Evolutionary conservation across 1,140 invertebrate species (phyloP).

Genomic region (Hetaerina americana): DNA sequence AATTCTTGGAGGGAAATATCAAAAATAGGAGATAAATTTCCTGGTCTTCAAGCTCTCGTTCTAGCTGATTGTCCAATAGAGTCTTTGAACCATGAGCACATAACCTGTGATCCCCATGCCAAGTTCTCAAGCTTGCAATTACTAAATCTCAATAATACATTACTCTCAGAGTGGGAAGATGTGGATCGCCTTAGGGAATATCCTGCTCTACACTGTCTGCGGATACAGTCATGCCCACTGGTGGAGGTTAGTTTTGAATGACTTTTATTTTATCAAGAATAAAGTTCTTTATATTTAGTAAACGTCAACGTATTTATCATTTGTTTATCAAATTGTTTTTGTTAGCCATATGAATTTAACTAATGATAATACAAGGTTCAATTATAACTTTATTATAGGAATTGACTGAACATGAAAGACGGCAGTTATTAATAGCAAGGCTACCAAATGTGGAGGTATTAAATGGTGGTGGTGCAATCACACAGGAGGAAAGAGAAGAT

Average conservation of each 20-base stretch:
- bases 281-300: constrained; percentile 4
- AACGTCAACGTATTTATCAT: constrained; percentile 8
- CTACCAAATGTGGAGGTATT: constrained; percentile 71
- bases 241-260: constrained; percentile 41
- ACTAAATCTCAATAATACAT: constrained; percentile 73
- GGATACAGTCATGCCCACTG: constrained; percentile 48
- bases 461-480: constrained; percentile 77
- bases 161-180: constrained; percentile 72
- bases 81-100: constrained; percentile 30
- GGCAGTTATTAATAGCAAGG: constrained; percentile 72
- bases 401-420: constrained; percentile 73
- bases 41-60: constrained; percentile 66
- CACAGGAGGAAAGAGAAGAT: constrained; percentile 70
- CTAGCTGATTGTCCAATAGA: constrained; percentile 72
- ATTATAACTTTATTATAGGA: constrained; percentile 55
- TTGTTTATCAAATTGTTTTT: neutral
- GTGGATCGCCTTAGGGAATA: constrained; percentile 71
- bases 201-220: constrained; percentile 63
- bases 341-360: neutral
- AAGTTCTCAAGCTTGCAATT: constrained; percentile 54
- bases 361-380: constrained; percentile 25
- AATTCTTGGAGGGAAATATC: constrained; percentile 66
- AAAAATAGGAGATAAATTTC: constrained; percentile 71
- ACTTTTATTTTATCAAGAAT: constrained; percentile 8
- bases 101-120: constrained; percentile 29